Conservation (phyloP, 2,797 vertebrate species). For the Peromyscus aztecus region DNA sequence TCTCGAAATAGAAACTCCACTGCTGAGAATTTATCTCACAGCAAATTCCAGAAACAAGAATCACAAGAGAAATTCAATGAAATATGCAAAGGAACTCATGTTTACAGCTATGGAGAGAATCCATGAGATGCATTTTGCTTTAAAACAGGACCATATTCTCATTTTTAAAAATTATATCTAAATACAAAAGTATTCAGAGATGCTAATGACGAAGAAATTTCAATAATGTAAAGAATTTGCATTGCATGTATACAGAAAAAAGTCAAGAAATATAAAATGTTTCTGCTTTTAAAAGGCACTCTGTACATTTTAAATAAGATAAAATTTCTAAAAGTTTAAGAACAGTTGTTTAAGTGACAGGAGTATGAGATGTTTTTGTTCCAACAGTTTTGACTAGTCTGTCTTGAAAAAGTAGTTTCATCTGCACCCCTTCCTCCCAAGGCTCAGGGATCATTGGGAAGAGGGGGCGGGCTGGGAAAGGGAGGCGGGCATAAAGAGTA, state of each 20-base stretch:
- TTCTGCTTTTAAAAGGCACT: not conserved
- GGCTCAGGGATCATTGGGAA: not conserved
- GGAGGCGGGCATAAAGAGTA: not conserved
- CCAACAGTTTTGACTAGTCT: not conserved
- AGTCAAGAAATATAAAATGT: not conserved
- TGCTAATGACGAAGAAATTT: not conserved
- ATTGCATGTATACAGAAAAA: not conserved
- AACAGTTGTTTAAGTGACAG: not conserved
- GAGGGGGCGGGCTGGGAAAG: no score
- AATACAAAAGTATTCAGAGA: not conserved
- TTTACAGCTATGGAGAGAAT: not conserved
- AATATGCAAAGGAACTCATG: not conserved
- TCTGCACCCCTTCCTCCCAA: not conserved
- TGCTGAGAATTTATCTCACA: slow-evolving; percentile 32
- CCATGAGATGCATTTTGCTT: not conserved
- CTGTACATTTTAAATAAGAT: not conserved
- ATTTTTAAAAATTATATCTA: not conserved
- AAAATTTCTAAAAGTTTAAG: not conserved
- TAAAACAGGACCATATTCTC: not conserved
- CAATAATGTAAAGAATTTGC: not conserved
- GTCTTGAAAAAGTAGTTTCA: not conserved
- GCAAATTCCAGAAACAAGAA: slow-evolving; percentile 25
- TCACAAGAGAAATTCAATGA: not conserved
- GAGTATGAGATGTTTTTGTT: not conserved
- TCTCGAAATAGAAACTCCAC: not conserved